Percentiles rank a stretch among this genome's conserved stretches.
Conservation (phyloP, 2,797 vertebrate species). For the Arrhamphus sclerolepis region DNA sequence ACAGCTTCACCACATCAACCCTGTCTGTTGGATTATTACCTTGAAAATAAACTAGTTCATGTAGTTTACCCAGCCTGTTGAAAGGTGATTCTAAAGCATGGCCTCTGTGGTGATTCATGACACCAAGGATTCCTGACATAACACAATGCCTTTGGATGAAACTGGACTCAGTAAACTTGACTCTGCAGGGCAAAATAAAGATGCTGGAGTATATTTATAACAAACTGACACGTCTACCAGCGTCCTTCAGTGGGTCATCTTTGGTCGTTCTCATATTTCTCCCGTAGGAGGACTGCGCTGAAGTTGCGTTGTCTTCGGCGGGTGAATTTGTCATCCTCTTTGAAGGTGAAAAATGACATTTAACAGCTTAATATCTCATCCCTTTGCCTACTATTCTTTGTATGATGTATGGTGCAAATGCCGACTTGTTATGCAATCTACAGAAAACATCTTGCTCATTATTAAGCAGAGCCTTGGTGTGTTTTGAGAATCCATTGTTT, state of each 20-base stretch:
- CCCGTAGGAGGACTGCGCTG: not conserved
- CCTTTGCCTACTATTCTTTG: constrained; percentile 12
- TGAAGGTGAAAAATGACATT: not conserved
- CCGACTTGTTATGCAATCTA: constrained; percentile 11
- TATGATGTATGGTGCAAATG: constrained; percentile 27
- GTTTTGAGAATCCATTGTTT: constrained; percentile 30
- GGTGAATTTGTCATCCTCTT: not conserved
- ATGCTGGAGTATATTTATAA: not conserved
- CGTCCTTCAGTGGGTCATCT: constrained; percentile 4
- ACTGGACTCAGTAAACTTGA: not conserved
- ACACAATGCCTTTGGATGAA: not conserved
- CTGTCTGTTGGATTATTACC: not conserved
- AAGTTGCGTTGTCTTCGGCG: not conserved
- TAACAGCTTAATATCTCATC: constrained; percentile 1
- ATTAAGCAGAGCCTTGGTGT: constrained; percentile 22
- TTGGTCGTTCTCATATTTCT: constrained; percentile 5
- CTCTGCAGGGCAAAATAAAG: not conserved
- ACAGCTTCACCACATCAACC: no score
- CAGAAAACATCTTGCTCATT: constrained; percentile 19
- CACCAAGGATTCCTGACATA: not conserved
- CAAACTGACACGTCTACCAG: not conserved
- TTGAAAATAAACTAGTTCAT: not conserved
- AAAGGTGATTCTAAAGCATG: not conserved
- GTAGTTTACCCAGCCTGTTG: not conserved
- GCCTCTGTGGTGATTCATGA: not conserved